Base-by-base conservation (phyloP, 2,888 invertebrate species). In the Agonopterix arenella region DNA sequence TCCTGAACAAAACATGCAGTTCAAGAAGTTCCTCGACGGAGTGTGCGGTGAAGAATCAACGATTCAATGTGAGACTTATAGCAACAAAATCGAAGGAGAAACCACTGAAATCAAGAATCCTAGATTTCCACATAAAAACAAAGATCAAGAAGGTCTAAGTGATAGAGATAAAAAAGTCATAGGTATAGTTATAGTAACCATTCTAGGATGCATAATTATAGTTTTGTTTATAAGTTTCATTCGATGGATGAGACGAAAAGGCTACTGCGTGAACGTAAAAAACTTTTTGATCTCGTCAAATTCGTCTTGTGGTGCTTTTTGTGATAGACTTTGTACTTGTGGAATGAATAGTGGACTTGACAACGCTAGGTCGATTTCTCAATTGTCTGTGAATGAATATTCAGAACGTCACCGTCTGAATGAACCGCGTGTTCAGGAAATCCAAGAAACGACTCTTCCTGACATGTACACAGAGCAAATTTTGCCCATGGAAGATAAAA, bases 361-460 rank as follows among this genome's bases (percentile, higher is more conserved):
- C 47, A 91, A 91, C 46, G 90, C 92, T 2, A 80, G 91, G 56
- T 92, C 92, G 13, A 91, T 92, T 54, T 92, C 92, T 0, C 81
- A 91, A 48, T 63, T 92, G 10, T 91, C 92, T 44, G 88, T 92
- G 1, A 90, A 91, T 68, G 93, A 92, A 69, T 92, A 92, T 69
- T 91, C 91, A 0, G 92, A 93, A 60, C 78, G 92, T 4, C 91
- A 90, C 44, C 80, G 90, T n/a, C 70, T 90, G 3, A 90, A 91
- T 56, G 92, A 92, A 58, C 90, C 90, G 1, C 85, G 91, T 46
- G 83, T 84, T 16, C 76, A 90, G 52, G 85, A 83, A 13, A 58
- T 76, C 11, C 80, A 80, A 58, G 85, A 84, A 61, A 67, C 81
- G 1, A 62, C 60, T 36, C 49, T 89, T 59, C 60, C 86, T 57